Base-by-base conservation (phyloP, 1,140 invertebrate species). In the Drosophila pallidifrons region DNA sequence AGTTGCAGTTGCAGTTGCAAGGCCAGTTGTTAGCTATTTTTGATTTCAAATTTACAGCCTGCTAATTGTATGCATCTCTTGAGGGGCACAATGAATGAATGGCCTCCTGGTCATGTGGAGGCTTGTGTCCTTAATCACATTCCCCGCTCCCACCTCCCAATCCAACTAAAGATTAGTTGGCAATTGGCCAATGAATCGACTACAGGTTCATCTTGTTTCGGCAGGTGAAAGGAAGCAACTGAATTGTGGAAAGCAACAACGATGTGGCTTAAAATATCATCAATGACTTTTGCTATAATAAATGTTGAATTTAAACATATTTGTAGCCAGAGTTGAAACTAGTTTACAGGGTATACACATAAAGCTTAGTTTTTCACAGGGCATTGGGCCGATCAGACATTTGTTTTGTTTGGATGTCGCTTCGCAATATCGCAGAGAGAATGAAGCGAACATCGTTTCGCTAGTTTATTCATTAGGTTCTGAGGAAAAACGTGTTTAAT, bases 401-500 rank as follows among this genome's bases (percentile, higher is more conserved):
- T 38, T 28, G 2, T 10, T 32, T 5, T 32, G 7, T 32, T 32
- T 10, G 1, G 13, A 8, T 5, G 25, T 38, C 35, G 10, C 10
- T 16, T 13, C 49, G 52, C 28, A 65, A 52, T 47, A 55, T 69
- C 67, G 32, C 58, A 38, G 54, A 41, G 41, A 45, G 43, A 55
- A 25, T 25, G 20, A 25, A 25, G 4, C 16, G 35, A 54, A 59
- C 70, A 73, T 59, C 47, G 55, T 52, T 59, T 54, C 30, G 52
- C 82, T 87, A 82, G 90, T 82, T 90, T 91, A 91, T 91, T 91
- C 90, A 91, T 91, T 91, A 88, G 86, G 82, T 91, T 91, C 85
- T 77, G 81, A 55, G 86, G 86, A 91, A 88, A 91, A 91, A 91
- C 90, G 90, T 91, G 90, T 91, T 91, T 91, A 91, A 91, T 91